A percentile compares a stretch with the other conserved stretches of the same genome.
phyloP scores from a whole-genome alignment of 2,113 vertebrate species.

The Apodemus speciosus region DNA sequence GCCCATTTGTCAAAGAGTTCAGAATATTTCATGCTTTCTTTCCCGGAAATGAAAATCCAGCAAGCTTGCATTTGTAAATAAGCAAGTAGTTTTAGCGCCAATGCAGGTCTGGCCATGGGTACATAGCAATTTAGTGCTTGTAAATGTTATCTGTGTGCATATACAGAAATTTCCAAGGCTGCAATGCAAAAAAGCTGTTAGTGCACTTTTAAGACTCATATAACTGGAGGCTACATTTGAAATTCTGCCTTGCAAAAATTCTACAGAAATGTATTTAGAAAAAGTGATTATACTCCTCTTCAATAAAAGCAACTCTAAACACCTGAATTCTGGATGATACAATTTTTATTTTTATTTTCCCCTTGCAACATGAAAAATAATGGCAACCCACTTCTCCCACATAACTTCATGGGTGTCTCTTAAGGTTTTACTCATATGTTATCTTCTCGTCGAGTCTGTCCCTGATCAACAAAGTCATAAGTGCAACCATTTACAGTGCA shows the following conservation, averaged over 20 bases:
- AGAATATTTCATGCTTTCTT: slow-evolving; percentile 30
- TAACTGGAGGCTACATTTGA: not conserved
- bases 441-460: not conserved
- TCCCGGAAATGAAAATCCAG: slow-evolving; percentile 23
- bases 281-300: not conserved
- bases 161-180: slow-evolving; percentile 39
- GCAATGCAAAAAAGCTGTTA: not conserved
- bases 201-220: slow-evolving; percentile 45
- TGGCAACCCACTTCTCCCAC: not conserved
- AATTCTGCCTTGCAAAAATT: slow-evolving; percentile 51
- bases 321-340: slow-evolving; percentile 13
- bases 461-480: slow-evolving; percentile 8
- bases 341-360: not conserved
- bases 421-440: not conserved
- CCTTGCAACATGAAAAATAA: not conserved
- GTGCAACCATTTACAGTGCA: not conserved
- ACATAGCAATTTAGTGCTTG: not conserved
- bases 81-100: slow-evolving; percentile 10
- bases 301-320: not conserved
- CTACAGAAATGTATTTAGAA: slow-evolving; percentile 3
- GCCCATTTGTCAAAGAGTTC: slow-evolving; percentile 26
- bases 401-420: not conserved
- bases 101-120: not conserved
- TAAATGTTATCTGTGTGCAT: slow-evolving; percentile 36
- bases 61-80: slow-evolving; percentile 21